phyloP scores from a whole-genome alignment of 2,888 invertebrate genomes.

The Nasonovia ribisnigri region DNA sequence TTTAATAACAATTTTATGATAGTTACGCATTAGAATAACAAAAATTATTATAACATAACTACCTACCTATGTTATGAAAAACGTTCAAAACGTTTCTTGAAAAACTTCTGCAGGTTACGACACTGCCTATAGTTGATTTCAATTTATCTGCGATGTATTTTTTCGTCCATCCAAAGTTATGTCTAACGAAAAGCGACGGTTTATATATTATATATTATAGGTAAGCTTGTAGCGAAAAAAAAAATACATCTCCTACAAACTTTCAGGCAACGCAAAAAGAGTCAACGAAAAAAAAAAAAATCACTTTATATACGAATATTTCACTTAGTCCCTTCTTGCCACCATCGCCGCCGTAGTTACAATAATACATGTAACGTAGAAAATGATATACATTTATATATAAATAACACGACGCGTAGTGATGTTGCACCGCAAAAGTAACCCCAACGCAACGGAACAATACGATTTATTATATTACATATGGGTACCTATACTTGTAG shows the following conservation, averaged over 20 bases:
- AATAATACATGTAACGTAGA: background rate
- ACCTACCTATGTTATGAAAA: background rate
- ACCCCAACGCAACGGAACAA: background rate
- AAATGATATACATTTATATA: background rate
- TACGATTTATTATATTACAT: background rate
- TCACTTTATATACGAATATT: conserved; percentile 1
- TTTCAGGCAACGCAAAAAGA: background rate
- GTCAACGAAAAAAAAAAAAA: background rate
- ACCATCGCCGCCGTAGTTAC: background rate
- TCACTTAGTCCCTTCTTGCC: background rate
- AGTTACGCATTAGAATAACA: background rate
- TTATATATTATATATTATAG: background rate
- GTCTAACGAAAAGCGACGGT: background rate
- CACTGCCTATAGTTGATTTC: background rate
- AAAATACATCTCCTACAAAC: background rate
- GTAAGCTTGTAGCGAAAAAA: background rate
- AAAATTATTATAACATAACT: background rate
- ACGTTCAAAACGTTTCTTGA: background rate
- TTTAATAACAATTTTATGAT: background rate
- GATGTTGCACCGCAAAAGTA: background rate
- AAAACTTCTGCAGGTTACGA: conserved; percentile 10
- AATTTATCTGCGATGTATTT: background rate
- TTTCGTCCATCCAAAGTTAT: background rate
- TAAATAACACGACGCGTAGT: background rate
- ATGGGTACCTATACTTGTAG: background rate